A percentile compares a stretch with the other conserved stretches of the same genome.
phyloP scores from a whole-genome alignment of 2,797 vertebrate genomes.

The Glossophaga mutica region DNA sequence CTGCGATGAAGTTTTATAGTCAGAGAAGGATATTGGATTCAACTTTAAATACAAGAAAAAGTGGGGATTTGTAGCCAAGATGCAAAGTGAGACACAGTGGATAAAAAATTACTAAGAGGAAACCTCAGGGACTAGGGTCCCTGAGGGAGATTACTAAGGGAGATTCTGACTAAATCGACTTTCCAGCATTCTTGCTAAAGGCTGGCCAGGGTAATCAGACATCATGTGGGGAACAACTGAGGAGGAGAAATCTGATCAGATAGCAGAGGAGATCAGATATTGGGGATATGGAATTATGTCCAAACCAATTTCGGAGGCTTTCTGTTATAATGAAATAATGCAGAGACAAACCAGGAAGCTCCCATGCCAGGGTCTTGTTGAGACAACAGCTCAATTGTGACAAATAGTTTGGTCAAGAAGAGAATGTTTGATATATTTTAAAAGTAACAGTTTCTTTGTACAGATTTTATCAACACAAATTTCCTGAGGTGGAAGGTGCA shows the following conservation, averaged over 20 bases:
- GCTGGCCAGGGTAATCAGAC: too few relatives aligned
- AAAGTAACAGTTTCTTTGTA: conserved; percentile 74
- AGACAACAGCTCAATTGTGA: not conserved
- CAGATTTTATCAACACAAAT: conserved; percentile 98
- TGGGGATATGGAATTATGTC: not conserved
- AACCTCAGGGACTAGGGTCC: not conserved
- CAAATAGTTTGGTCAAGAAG: not conserved
- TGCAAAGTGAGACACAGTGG: not conserved
- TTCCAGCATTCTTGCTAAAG: not conserved
- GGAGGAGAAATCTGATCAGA: not conserved
- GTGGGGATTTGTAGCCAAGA: not conserved
- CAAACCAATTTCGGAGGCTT: not conserved
- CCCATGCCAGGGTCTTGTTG: not conserved
- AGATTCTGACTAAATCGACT: not conserved
- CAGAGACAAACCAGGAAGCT: not conserved
- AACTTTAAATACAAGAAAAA: not conserved
- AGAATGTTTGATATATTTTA: not conserved
- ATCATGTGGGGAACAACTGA: not conserved
- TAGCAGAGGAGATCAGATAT: not conserved
- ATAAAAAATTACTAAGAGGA: not conserved
- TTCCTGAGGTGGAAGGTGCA: conserved; percentile 98
- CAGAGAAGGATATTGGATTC: not conserved
- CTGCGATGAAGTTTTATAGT: not conserved
- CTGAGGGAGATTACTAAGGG: too few relatives aligned
- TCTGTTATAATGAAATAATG: not conserved